A percentile compares a stretch with the other conserved stretches of the same genome.
Conservation (phyloP, 2,113 vertebrate genomes). For the Etheostoma spectabile region DNA sequence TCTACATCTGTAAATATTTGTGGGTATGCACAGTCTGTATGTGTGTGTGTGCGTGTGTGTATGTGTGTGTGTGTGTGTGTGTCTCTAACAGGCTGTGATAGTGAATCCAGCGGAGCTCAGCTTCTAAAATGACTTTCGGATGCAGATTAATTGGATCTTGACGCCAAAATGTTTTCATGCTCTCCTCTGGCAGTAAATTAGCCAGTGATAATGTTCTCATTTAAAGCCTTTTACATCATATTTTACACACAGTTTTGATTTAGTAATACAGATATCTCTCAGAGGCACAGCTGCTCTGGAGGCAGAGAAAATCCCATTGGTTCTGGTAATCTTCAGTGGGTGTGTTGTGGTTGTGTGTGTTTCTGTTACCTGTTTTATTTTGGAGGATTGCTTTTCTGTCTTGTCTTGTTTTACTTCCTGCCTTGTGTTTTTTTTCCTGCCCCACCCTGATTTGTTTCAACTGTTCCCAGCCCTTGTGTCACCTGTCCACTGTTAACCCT, state of each 20-base stretch:
- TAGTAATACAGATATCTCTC: neutral
- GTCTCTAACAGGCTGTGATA: neutral
- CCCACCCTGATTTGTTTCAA: too few relatives aligned
- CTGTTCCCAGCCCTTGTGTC: too few relatives aligned
- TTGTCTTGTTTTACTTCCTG: too few relatives aligned
- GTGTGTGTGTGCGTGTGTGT: neutral
- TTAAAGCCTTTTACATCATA: slow-evolving; percentile 27
- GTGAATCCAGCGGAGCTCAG: slow-evolving; percentile 16
- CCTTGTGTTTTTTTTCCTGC: too few relatives aligned
- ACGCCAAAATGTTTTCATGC: neutral
- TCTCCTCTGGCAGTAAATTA: slow-evolving; percentile 19
- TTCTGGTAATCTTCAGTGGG: neutral
- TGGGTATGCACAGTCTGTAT: neutral
- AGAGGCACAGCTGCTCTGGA: neutral
- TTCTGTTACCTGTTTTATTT: too few relatives aligned
- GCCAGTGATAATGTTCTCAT: neutral
- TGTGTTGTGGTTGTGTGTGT: too few relatives aligned
- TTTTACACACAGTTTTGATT: neutral
- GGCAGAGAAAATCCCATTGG: neutral
- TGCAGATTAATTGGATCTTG: slow-evolving; percentile 35
- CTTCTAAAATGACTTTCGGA: slow-evolving; percentile 10
- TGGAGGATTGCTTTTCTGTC: too few relatives aligned
- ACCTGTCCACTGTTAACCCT: too few relatives aligned
- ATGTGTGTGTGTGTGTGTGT: neutral
- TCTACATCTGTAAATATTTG: neutral